phyloP scores from a whole-genome alignment of 2,797 vertebrate species.

The Arnoldichthys spilopterus region DNA sequence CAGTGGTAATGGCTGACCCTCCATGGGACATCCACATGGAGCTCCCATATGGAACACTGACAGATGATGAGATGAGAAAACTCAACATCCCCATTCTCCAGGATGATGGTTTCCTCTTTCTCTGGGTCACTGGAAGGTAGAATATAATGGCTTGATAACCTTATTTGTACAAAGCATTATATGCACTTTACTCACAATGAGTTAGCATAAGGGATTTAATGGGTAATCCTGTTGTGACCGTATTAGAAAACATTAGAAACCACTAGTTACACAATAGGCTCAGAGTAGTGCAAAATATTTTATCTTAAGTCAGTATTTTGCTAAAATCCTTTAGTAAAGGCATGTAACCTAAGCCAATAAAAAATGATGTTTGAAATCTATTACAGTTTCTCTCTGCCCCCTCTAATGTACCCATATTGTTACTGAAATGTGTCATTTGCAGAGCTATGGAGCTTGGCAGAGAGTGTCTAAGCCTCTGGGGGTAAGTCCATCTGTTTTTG shows the following conservation, averaged over 20 bases:
- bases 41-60: slow-evolving; percentile 92
- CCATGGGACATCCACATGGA: slow-evolving; percentile 99
- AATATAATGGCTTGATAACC: background rate
- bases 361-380: too few relatives aligned
- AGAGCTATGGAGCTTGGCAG: slow-evolving; percentile 94
- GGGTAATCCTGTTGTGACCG: background rate
- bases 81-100: slow-evolving; percentile 93
- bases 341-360: too few relatives aligned
- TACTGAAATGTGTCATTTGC: slow-evolving; percentile 39
- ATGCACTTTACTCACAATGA: background rate
- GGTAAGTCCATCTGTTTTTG: slow-evolving; percentile 74
- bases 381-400: background rate
- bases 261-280: too few relatives aligned
- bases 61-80: slow-evolving; percentile 95
- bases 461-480: slow-evolving; percentile 93
- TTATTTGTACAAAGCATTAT: background rate
- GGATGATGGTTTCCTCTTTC: slow-evolving; percentile 94
- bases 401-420: too few relatives aligned
- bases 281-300: background rate
- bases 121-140: slow-evolving; percentile 95
- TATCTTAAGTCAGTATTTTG: background rate
- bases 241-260: background rate
- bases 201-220: background rate
- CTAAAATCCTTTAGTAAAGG: too few relatives aligned
- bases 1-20: slow-evolving; percentile 95